These are phyloP conservation scores for Lepus europaeus DNA, from an alignment of 2,113 vertebrate species.

Conservation along the genomic window DNA sequence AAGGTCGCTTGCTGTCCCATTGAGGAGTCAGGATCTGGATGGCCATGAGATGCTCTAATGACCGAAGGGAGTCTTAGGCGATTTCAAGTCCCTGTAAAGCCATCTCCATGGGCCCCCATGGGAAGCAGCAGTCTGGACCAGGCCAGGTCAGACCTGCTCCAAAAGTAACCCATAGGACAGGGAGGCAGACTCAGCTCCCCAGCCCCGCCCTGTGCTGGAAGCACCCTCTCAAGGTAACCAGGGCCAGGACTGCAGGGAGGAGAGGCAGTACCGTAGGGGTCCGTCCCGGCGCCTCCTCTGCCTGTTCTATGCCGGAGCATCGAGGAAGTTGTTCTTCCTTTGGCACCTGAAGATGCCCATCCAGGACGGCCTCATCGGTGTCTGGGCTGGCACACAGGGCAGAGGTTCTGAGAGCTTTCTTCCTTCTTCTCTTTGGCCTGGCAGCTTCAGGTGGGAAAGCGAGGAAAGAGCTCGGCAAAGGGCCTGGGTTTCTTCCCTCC, in stretches of 20 bases:
- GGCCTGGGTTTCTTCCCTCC: no score
- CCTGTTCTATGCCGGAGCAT: neutral
- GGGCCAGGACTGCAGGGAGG: no score
- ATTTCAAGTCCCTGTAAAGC: neutral
- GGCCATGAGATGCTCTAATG: no score
- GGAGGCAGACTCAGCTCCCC: neutral
- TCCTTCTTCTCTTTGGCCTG: neutral
- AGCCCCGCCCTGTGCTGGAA: neutral
- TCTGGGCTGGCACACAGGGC: neutral
- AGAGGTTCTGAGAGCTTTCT: neutral
- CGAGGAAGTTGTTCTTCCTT: neutral
- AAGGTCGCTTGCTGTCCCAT: neutral
- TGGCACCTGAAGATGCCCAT: neutral
- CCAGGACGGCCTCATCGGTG: neutral
- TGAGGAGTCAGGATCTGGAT: neutral
- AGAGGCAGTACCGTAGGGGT: neutral
- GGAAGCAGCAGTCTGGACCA: neutral
- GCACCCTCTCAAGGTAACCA: neutral
- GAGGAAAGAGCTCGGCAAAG: neutral
- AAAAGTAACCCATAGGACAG: neutral
- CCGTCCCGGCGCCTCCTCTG: neutral
- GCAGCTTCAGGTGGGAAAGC: neutral
- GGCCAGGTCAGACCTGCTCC: neutral
- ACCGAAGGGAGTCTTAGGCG: neutral
- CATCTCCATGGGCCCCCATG: fast-evolving